phyloP scores from a whole-genome alignment of 35 echinoderm and acorn worm genomes.

The Lytechinus pictus region DNA sequence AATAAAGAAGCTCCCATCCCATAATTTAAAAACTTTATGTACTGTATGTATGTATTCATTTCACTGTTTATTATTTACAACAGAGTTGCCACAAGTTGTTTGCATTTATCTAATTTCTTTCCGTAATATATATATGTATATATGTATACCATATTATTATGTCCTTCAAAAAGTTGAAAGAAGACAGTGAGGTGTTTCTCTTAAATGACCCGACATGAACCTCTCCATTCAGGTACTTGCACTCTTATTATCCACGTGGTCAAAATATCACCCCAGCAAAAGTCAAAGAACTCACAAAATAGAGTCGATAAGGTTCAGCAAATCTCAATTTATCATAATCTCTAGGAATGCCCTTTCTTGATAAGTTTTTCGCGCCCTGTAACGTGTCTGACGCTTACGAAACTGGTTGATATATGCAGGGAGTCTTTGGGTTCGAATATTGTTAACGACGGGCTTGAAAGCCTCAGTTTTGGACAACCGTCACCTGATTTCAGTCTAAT shows the following conservation, averaged over 20 bases:
- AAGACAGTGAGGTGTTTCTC: background rate
- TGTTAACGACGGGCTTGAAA: background rate
- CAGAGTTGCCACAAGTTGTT: too few relatives aligned
- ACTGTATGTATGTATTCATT: too few relatives aligned
- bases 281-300: constrained; percentile 16
- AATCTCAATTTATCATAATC: constrained; percentile 53
- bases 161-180: background rate
- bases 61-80: too few relatives aligned
- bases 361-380: constrained; percentile 22
- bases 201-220: constrained; percentile 32
- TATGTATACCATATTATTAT: too few relatives aligned
- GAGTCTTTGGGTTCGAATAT: background rate
- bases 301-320: constrained; percentile 44
- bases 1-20: background rate
- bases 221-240: constrained; percentile 12
- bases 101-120: too few relatives aligned
- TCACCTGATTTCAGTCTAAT: background rate
- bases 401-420: background rate
- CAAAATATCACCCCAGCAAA: constrained; percentile 1
- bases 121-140: too few relatives aligned
- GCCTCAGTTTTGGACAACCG: background rate
- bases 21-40: too few relatives aligned
- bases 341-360: constrained; percentile 25
- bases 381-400: background rate
- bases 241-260: constrained; percentile 28